These are phyloP conservation scores for Anastatus disparis DNA, from an alignment of 1,140 invertebrate species.

Conservation along the genomic window DNA sequence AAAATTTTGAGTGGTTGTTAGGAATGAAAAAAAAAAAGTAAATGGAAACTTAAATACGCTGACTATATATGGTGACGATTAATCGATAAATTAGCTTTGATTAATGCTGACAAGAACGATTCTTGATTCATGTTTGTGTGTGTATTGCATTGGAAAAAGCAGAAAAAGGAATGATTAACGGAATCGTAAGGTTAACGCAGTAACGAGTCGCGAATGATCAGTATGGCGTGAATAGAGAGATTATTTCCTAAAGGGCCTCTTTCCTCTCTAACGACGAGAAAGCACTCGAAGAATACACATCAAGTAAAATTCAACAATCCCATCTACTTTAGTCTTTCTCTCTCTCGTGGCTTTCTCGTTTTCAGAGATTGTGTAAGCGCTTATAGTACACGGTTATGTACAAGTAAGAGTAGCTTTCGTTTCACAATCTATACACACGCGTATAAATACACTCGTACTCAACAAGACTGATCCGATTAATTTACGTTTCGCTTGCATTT, in stretches of 20 bases:
- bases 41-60: neutral
- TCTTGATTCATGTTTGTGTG: no score
- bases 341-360: neutral
- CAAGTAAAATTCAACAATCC: slow-evolving; percentile 4
- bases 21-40: no score
- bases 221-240: no score
- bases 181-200: no score
- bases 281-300: neutral
- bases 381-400: neutral
- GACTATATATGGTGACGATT: no score
- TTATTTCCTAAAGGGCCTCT: no score
- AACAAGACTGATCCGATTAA: slow-evolving; percentile 41
- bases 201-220: no score
- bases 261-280: no score
- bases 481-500: slow-evolving; percentile 36
- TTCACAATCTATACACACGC: neutral
- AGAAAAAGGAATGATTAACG: no score
- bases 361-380: no score
- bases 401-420: neutral
- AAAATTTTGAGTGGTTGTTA: neutral
- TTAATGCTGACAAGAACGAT: slow-evolving; percentile 5
- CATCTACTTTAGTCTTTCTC: neutral
- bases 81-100: neutral
- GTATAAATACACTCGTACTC: no score
- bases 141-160: no score